Evolutionary conservation across 2,888 invertebrate species (phyloP).

Genomic region (Uloborus plumipes): DNA sequence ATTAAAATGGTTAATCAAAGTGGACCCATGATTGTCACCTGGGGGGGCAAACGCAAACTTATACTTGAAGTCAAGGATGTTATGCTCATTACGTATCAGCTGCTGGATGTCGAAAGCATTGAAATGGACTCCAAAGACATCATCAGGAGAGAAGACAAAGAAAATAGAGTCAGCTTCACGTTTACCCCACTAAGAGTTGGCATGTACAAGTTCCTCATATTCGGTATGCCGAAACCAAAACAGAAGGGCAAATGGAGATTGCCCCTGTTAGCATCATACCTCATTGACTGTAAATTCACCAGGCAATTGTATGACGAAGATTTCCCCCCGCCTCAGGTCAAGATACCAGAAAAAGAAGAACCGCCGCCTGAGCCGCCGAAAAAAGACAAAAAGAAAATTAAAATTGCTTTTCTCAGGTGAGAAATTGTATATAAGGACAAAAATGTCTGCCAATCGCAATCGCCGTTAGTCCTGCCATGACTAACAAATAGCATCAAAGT

Average conservation of each 20-base stretch:
- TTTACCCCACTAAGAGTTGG: conserved; percentile 67
- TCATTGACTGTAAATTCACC: conserved; percentile 67
- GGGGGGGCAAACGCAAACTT: conserved; percentile 69
- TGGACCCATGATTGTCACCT: conserved; percentile 68
- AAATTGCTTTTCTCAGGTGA: conserved; percentile 61
- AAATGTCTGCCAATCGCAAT: neutral
- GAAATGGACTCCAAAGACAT: conserved; percentile 67
- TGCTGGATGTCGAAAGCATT: conserved; percentile 67
- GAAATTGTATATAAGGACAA: conserved; percentile 8
- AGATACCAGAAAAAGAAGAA: conserved; percentile 53
- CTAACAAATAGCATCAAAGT: conserved; percentile 10
- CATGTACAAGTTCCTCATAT: conserved; percentile 68
- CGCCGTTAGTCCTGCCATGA: neutral
- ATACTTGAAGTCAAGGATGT: conserved; percentile 65
- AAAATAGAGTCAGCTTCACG: conserved; percentile 65
- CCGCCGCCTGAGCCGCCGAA: conserved; percentile 20
- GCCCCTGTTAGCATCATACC: conserved; percentile 68
- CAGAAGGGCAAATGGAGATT: conserved; percentile 67
- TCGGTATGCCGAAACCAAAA: conserved; percentile 68
- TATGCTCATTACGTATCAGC: conserved; percentile 66
- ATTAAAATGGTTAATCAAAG: conserved; percentile 68
- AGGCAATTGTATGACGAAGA: conserved; percentile 61
- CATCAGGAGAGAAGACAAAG: conserved; percentile 66
- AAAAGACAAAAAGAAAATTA: conserved; percentile 56
- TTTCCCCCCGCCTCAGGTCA: conserved; percentile 54